A percentile compares a stretch with the other conserved stretches of the same genome.
Conservation (phyloP, 2,888 invertebrate genomes). For the Congeria kusceri region DNA sequence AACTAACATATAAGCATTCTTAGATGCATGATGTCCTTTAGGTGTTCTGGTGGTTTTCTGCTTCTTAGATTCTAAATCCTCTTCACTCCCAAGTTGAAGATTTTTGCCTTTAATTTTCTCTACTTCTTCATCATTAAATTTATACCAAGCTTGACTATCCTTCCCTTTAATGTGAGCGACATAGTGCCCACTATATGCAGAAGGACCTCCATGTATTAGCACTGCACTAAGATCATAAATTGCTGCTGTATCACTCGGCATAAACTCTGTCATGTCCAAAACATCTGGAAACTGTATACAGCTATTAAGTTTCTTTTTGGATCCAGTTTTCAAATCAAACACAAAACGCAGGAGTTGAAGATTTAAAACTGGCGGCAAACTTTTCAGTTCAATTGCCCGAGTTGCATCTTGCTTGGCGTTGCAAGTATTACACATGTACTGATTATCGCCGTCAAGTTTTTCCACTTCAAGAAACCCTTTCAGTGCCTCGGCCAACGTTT, state of each 20-base stretch:
- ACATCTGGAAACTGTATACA: constrained; percentile 88
- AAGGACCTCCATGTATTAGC: constrained; percentile 89
- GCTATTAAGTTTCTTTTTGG: constrained; percentile 88
- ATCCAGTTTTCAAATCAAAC: constrained; percentile 88
- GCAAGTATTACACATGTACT: constrained; percentile 88
- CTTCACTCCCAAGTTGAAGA: constrained; percentile 85
- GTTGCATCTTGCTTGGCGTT: constrained; percentile 88
- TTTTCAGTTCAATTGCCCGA: constrained; percentile 87
- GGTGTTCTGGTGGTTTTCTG: constrained; percentile 71
- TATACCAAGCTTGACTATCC: constrained; percentile 88
- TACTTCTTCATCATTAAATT: constrained; percentile 88
- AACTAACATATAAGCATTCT: constrained; percentile 89
- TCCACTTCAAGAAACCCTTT: constrained; percentile 88
- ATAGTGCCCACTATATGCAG: constrained; percentile 90
- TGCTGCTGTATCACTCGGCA: constrained; percentile 21
- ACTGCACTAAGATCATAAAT: constrained; percentile 88
- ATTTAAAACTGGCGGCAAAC: constrained; percentile 88
- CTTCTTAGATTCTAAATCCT: constrained; percentile 84
- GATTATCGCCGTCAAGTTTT: constrained; percentile 88
- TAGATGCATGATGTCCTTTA: constrained; percentile 87
- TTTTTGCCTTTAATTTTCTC: constrained; percentile 85
- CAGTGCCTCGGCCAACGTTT: constrained; percentile 87
- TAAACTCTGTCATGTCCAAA: constrained; percentile 87
- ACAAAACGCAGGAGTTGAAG: constrained; percentile 89
- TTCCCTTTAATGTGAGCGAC: constrained; percentile 88